Evolutionary conservation across 2,113 vertebrate species (phyloP).

Genomic region (Corythornis cristatus): DNA sequence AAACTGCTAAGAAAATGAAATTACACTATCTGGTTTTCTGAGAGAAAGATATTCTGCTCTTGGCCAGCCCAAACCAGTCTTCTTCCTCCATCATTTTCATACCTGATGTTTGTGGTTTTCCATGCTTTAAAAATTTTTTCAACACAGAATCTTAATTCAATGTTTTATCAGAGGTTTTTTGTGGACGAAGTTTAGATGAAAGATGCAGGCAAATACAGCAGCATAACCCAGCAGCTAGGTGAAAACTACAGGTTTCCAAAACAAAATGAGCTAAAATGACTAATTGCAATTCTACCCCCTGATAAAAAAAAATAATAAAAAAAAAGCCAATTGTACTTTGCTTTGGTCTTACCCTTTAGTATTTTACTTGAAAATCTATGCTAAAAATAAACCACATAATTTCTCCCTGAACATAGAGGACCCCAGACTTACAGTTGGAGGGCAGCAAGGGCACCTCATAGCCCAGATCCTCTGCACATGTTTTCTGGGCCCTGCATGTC

Average conservation of each 20-base stretch:
- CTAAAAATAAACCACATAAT: not conserved
- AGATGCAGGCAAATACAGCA: not conserved
- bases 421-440: accelerated
- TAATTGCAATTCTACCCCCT: not conserved
- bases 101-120: not conserved
- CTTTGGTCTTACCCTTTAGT: not conserved
- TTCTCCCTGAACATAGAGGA: not conserved
- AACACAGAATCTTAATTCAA: not conserved
- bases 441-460: not conserved
- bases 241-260: not conserved
- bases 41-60: not conserved
- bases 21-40: not conserved
- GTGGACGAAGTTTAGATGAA: not conserved
- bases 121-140: not conserved
- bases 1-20: not conserved
- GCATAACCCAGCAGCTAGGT: not conserved
- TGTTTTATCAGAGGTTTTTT: not conserved
- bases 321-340: not conserved
- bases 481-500: not conserved
- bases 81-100: not conserved
- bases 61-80: not conserved
- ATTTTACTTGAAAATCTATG: not conserved
- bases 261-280: not conserved
- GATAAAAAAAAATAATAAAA: not conserved
- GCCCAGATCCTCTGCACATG: not conserved